Evolutionary conservation across 2,113 vertebrate genomes (phyloP).

Genomic region (Paramisgurnus dabryanus): DNA sequence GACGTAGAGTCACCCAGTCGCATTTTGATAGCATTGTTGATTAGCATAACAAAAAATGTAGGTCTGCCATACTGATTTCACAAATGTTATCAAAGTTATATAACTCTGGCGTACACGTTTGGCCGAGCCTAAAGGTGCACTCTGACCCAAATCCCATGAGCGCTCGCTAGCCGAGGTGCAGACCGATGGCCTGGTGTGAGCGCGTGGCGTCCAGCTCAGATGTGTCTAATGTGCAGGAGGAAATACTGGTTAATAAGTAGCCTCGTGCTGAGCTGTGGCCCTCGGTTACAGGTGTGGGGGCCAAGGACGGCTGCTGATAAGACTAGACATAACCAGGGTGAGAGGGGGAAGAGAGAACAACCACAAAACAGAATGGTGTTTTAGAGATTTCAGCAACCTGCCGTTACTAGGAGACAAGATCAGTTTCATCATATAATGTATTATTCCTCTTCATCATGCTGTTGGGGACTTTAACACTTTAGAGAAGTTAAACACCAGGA

Average conservation of each 20-base stretch:
- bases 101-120: background rate
- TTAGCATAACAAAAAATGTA: too few relatives aligned
- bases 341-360: constrained; percentile 45
- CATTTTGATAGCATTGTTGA: constrained; percentile 1
- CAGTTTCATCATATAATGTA: background rate
- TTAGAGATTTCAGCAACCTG: background rate
- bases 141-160: background rate
- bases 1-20: too few relatives aligned
- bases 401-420: constrained; percentile 8
- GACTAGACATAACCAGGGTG: constrained; percentile 30
- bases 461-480: background rate
- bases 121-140: background rate
- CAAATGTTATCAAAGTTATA: background rate
- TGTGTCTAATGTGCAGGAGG: constrained; percentile 55
- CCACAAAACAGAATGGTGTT: constrained; percentile 16
- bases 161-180: background rate
- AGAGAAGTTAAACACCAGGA: background rate
- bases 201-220: constrained; percentile 6
- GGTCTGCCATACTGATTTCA: background rate
- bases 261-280: constrained; percentile 34
- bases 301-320: constrained; percentile 61
- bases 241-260: constrained; percentile 65
- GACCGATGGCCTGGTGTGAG: constrained; percentile 9
- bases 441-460: too few relatives aligned
- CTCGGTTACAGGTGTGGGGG: constrained; percentile 62